Evolutionary conservation across 2,113 vertebrate genomes (phyloP), one percentile per base, ranked within the genome.

Genomic region (Cynopterus brachyotis): DNA sequence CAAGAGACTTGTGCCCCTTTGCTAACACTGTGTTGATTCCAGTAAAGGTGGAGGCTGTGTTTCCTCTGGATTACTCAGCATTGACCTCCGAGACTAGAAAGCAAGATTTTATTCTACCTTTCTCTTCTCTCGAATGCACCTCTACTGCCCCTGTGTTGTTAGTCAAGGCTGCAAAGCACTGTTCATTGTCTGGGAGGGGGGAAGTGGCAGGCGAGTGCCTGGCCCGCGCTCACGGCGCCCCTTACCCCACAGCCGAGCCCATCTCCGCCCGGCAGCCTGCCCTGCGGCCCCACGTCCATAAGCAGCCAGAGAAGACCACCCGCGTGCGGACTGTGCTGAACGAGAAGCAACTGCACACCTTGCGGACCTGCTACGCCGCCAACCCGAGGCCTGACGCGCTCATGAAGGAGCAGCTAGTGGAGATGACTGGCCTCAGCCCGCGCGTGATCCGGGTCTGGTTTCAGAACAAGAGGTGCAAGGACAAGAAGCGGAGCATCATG

Each of bases 381-480:
- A 99, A 99, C 98, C 99, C 99, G 75, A 98, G 99, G 97, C 99
- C 99, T 0, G 99, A 99, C 19, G 99, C 99, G 1, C 99, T 99
- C n/a, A 99, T 99, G 99, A 99, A 99, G 98, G 99, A 99, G 98
- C 99, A 99, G 94, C 99, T 99, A 76, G 99, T 99, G 97, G 99
- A 99, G 99, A 99, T 99, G 99, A 99, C 99, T 4, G 99, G 99
- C 93, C 99, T 99, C 84, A 99, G 99, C 83, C 99, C 99, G 53
- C 98, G 99, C 13, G 99, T 99, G 95, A 99, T 99, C 98, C 98
- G 99, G 72, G 99, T 99, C 96, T 99, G 99, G 99, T 99, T 99
- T 99, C 99, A 99, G 98, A 99, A 99, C 98, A 99, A 99, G 98
- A 98, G 99, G 16, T 99, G 99, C 98, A 99, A 99, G 97, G 99